Evolutionary conservation across 2,113 vertebrate genomes (phyloP), one percentile per base, ranked within the genome.

Genomic region (Mugil cephalus): DNA sequence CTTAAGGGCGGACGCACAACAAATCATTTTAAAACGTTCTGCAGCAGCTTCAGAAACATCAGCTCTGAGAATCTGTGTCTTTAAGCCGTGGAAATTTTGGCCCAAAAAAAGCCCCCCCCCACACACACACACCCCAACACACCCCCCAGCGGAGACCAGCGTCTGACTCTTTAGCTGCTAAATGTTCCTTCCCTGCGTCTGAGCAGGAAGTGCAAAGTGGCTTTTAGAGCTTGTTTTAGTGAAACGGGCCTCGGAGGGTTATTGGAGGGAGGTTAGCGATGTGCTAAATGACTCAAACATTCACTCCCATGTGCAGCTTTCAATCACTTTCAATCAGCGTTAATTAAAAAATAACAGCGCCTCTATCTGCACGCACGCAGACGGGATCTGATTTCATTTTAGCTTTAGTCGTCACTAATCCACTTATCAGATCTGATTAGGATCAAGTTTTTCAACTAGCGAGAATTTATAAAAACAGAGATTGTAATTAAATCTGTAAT

Each of bases 111-210:
- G n/a, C n/a, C n/a, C n/a, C n/a, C n/a, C n/a, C n/a, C n/a, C n/a
- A n/a, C n/a, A n/a, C n/a, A 17, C 24, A 61, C 46, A 46, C 17
- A 46, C 21, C n/a, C 7, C 15, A 10, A 34, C 48, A 51, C 18
- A 35, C 4, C 6, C 53, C 50, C 63, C 63, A 1, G 13, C 2
- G 10, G 50, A 53, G 39, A 8, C 10, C 10, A 30, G 48, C 8
- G 3, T 43, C 36, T 3, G 5, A 14, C 63, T 66, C 63, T 66
- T 66, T 34, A 43, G 63, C 50, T 53, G 48, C 63, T 66, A 66
- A 66, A 53, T 35, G 63, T 53, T 53, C 38, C 35, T 38, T 64
- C 48, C 39, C 36, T 36, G 38, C 9, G 4, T 17, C 15, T 7
- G 21, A 15, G 7, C 24, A 4, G 10, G 24, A 4, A 14, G 45